Evolutionary conservation across 2,797 vertebrate genomes (phyloP).

Genomic region (Manis javanica): DNA sequence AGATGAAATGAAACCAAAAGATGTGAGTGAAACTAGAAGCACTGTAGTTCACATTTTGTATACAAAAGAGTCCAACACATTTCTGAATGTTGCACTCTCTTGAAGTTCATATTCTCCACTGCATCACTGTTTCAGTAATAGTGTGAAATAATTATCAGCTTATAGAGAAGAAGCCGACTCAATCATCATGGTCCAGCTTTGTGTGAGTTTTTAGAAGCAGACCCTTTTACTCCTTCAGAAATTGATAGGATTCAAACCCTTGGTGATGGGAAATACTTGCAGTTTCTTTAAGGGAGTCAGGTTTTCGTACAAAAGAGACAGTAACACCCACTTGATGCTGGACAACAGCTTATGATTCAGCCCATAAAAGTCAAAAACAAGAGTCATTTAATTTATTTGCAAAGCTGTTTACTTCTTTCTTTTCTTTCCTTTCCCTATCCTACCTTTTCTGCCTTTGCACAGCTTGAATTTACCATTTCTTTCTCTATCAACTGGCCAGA

Average conservation of each 20-base stretch:
- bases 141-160: constrained; percentile 76
- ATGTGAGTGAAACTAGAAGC: neutral
- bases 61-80: neutral
- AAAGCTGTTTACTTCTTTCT: constrained; percentile 61
- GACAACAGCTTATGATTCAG: constrained; percentile 64
- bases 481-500: constrained; percentile 60
- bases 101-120: constrained; percentile 74
- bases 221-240: constrained; percentile 80
- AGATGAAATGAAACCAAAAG: neutral
- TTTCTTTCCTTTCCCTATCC: constrained; percentile 62
- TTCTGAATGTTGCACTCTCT: neutral
- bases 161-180: constrained; percentile 78
- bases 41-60: neutral
- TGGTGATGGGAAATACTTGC: constrained; percentile 83
- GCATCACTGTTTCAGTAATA: constrained; percentile 60
- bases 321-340: constrained; percentile 78
- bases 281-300: constrained; percentile 72
- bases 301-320: constrained; percentile 80
- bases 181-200: constrained; percentile 75
- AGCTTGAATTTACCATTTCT: constrained; percentile 54
- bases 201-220: constrained; percentile 83
- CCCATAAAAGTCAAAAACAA: constrained; percentile 70
- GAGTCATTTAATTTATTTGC: constrained; percentile 79
- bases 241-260: constrained; percentile 81
- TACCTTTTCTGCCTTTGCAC: constrained; percentile 51